Evolutionary conservation across 2,797 vertebrate species (phyloP), one percentile per base, ranked within the genome.

Genomic region (Schizothorax lantsangensis): DNA sequence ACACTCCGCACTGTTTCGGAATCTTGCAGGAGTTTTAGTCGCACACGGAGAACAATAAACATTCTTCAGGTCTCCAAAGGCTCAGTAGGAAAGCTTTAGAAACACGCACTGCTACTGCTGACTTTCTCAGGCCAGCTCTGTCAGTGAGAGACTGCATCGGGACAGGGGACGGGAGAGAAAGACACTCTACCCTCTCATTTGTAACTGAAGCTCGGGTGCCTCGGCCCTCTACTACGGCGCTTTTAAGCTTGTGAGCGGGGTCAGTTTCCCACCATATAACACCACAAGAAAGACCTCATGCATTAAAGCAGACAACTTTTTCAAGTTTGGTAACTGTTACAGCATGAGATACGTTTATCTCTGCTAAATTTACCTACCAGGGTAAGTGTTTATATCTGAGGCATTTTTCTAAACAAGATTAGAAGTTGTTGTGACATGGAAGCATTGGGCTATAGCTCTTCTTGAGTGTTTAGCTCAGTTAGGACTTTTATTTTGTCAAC

Each of bases 1-100:
- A 68, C 15, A 5, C 68, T 73, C 38, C 3, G 23, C 26, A 85
- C 84, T 69, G 64, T 86, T 87, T 78, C 75, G 26, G 72, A 89
- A 45, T 77, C 81, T 81, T 90, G 81, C 81, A 85, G 64, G 83
- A 71, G 47, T 84, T 84, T 88, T 79, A 88, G 83, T 84, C 45
- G 83, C 83, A 83, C 38, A 21, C 36, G n/a, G 59, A 86, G 84
- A 81, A 90, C 86, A 91, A 89, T 81, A 80, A 84, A 86, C 81
- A 84, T 91, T 90, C 87, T 78, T 79, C 57, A 79, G 40, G 69
- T 87, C 66, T 81, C 84, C 80, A 68, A 86, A 88, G 83, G 72
- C 64, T 49, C 33, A 71, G 45, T 80, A 54, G 87, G 79, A 86
- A 87, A 84, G 79, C 88, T 81, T 66, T 59, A 49, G 72, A 82